Evolutionary conservation across 2,113 vertebrate genomes (phyloP).

Genomic region (Ailurus styani): DNA sequence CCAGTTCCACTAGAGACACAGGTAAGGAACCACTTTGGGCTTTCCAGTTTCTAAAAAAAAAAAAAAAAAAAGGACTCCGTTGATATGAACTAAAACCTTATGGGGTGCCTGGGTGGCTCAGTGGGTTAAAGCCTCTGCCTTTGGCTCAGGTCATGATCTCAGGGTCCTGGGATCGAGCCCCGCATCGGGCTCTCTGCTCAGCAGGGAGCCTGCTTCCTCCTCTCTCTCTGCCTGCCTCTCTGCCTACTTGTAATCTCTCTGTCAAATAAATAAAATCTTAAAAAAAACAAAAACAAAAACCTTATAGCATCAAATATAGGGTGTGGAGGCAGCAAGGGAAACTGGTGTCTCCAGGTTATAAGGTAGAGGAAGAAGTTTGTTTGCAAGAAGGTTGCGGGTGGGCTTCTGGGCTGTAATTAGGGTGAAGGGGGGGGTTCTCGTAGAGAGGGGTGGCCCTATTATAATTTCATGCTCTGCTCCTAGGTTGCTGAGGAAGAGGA

Average conservation of each 20-base stretch:
- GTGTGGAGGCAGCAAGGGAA: neutral
- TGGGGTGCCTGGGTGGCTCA: too few relatives aligned
- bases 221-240: too few relatives aligned
- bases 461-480: neutral
- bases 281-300: too few relatives aligned
- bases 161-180: too few relatives aligned
- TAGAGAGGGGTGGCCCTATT: neutral
- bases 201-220: too few relatives aligned
- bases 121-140: too few relatives aligned
- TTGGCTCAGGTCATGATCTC: too few relatives aligned
- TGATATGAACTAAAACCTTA: neutral
- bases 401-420: neutral
- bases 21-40: constrained; percentile 75
- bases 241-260: too few relatives aligned
- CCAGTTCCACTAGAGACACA: constrained; percentile 85
- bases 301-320: accelerated
- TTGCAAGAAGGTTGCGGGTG: neutral
- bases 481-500: constrained; percentile 87
- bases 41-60: neutral
- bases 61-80: neutral
- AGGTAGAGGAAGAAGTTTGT: neutral
- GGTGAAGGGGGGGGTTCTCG: neutral
- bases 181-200: too few relatives aligned
- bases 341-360: neutral
- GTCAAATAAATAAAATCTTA: too few relatives aligned